Percentiles rank a stretch among this genome's conserved stretches.
These are phyloP conservation scores for Argopecten irradians DNA, from an alignment of 1,140 invertebrate genomes.

Conservation along the genomic window DNA sequence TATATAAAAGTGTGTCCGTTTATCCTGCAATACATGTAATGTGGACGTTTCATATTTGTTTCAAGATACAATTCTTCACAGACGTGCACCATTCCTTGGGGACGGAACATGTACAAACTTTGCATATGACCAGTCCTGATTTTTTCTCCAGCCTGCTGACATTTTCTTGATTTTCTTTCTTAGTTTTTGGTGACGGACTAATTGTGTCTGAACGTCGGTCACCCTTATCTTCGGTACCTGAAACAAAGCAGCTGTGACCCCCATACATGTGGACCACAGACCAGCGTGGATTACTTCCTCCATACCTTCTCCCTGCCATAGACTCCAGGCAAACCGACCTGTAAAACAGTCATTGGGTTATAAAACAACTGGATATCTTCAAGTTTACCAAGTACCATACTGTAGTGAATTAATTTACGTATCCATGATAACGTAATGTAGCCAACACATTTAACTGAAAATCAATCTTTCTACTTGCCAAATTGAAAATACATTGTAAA, in stretches of 20 bases:
- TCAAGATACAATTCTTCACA: no score
- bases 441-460: no score
- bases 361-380: no score
- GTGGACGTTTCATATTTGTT: no score
- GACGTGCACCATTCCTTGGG: neutral
- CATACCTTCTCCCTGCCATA: slow-evolving; percentile 38
- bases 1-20: no score
- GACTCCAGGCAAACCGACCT: slow-evolving; percentile 48
- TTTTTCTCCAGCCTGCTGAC: slow-evolving; percentile 39
- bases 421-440: no score
- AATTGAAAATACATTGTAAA: no score
- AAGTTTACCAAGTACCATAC: no score
- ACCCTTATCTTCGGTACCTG: slow-evolving; percentile 43
- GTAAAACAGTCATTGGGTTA: no score
- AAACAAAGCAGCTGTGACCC: slow-evolving; percentile 42
- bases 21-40: no score
- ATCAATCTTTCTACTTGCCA: no score
- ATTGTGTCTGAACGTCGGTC: slow-evolving; percentile 34
- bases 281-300: slow-evolving; percentile 47
- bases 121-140: slow-evolving; percentile 43
- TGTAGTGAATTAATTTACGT: no score
- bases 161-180: slow-evolving; percentile 40
- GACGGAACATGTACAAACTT: slow-evolving; percentile 37
- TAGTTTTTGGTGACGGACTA: slow-evolving; percentile 36
- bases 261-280: slow-evolving; percentile 42